Evolutionary conservation across 2,113 vertebrate genomes (phyloP), one percentile per base, ranked within the genome.

Genomic region (Caranx ignobilis): DNA sequence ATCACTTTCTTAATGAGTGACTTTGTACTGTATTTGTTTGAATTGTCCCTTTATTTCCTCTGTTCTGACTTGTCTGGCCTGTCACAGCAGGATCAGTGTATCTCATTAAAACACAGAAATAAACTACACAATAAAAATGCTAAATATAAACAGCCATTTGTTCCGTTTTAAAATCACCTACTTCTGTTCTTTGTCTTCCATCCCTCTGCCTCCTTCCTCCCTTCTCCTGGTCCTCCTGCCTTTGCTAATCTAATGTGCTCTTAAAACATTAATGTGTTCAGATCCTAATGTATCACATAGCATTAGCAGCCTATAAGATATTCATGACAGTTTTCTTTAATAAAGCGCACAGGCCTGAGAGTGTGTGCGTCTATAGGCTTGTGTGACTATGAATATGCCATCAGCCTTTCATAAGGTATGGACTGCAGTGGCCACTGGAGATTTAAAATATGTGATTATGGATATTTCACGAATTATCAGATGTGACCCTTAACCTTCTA

Each of bases 221-320:
- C 5, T 54, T n/a, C 48, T 71, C 47, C 12, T 66, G 4, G 68
- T 75, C 68, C 35, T 31, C 60, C 69, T 79, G 48, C 86, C 80
- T 69, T 62, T 71, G 54, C 71, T 67, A 52, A 60, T 77, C 72
- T 69, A 68, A 84, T 39, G 81, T 32, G 77, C 65, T 15, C 68
- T 60, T 93, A 72, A 91, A 93, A 91, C 75, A 88, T 93, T 91
- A 87, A 93, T 92, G 89, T 71, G 55, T 81, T 61, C 86, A 70
- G 88, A 90, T 89, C 83, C 87, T 75, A 64, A 88, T 75, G 81
- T 86, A 88, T 87, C 86, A 80, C 81, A 73, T 82, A 67, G 89
- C 84, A 90, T 91, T 93, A 90, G 83, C 82, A 88, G 86, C 80
- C 90, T 81, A 92, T 94, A 75, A 94, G 90, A 94, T 80, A 94